Conservation (phyloP, 2,797 vertebrate species). For the Ciconia nigra region DNA sequence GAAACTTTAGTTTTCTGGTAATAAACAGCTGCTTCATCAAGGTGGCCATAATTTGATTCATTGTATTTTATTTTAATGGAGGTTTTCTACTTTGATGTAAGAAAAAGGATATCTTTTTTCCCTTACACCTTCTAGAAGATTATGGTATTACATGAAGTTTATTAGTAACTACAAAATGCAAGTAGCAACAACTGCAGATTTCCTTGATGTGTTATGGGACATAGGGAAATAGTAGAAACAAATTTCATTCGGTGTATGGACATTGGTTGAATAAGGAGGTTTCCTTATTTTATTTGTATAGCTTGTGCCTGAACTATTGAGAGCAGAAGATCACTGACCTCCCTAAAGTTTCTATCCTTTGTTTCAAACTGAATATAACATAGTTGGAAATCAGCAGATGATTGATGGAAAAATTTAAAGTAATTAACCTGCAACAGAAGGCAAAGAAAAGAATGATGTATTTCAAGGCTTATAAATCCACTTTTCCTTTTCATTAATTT, state of each 20-base stretch:
- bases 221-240: background rate
- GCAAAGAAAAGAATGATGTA: background rate
- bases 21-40: background rate
- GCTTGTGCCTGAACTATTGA: background rate
- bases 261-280: background rate
- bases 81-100: background rate
- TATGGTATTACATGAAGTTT: background rate
- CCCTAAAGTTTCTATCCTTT: background rate
- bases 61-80: background rate
- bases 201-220: background rate
- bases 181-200: background rate
- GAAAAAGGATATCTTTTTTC: background rate
- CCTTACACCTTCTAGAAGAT: background rate
- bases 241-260: background rate
- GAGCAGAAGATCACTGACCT: background rate
- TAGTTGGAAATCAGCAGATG: background rate
- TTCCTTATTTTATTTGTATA: background rate
- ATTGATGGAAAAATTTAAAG: background rate
- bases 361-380: background rate
- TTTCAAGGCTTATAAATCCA: background rate
- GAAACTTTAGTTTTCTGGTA: background rate
- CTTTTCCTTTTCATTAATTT: conserved; percentile 8
- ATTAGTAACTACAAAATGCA: background rate
- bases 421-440: conserved; percentile 13
- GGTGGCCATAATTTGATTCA: background rate